Evolutionary conservation across 2,888 invertebrate species (phyloP).

Genomic region (Hyalella azteca): DNA sequence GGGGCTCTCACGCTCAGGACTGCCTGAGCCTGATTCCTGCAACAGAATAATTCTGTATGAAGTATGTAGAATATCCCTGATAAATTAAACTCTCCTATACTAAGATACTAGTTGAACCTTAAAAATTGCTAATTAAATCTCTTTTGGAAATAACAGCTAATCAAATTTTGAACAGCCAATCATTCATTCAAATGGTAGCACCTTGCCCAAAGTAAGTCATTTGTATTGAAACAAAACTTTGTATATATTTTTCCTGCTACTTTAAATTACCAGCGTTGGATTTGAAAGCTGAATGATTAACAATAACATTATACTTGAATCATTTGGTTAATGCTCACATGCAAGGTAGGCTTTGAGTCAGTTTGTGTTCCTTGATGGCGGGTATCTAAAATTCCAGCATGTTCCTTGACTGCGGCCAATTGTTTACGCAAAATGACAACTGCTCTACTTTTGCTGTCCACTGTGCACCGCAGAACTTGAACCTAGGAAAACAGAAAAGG

Average conservation of each 20-base stretch:
- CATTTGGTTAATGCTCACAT: neutral
- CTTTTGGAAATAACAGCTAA: neutral
- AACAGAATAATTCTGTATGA: neutral
- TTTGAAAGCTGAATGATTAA: neutral
- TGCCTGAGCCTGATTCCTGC: conserved; percentile 38
- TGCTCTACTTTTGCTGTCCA: conserved; percentile 56
- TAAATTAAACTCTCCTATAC: neutral
- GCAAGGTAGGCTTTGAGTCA: neutral
- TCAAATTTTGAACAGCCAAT: neutral
- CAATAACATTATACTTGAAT: neutral
- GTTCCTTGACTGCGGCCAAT: conserved; percentile 47
- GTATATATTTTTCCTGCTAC: neutral
- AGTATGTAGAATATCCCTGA: neutral
- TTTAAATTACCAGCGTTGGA: neutral
- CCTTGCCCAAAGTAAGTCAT: neutral
- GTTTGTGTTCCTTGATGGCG: neutral
- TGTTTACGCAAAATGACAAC: conserved; percentile 50
- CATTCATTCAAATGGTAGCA: neutral
- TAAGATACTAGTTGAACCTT: neutral
- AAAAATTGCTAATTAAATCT: neutral
- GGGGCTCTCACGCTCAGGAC: conserved; percentile 42
- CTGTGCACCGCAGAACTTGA: conserved; percentile 47
- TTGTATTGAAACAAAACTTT: neutral
- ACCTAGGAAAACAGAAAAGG: conserved; percentile 39
- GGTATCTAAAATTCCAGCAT: neutral